Evolutionary conservation across 2,888 invertebrate genomes (phyloP), one percentile per base, ranked within the genome.

Genomic region (Meganola albula): DNA sequence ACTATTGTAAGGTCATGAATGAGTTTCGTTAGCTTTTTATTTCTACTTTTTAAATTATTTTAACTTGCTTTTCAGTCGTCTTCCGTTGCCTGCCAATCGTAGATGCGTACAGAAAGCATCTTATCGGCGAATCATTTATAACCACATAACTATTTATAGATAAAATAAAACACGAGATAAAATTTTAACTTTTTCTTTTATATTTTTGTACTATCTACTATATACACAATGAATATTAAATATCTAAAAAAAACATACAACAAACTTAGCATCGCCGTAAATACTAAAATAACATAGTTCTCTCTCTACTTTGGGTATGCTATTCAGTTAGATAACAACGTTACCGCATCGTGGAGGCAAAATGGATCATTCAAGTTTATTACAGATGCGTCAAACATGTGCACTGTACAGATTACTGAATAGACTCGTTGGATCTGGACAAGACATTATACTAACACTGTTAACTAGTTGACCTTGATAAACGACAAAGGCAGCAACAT

Each of bases 201-300:
- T 80, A 78, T 76, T 83, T 78, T 83, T 82, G 79, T 84, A 83
- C 83, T 83, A 84, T 82, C 82, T 82, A 82, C 71, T 83, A 82
- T 84, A 71, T 83, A 83, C 83, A 84, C 53, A 50, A 73, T 77
- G 79, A 74, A 73, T 70, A 63, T 74, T 77, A 77, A 72, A 79
- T 76, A 78, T 80, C 69, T 79, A 71, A 67, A 74, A 77, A 75
- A 70, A 60, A 51, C 58, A 63, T 76, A 74, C 74, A 79, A 80
- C 74, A 79, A 77, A 76, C 66, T 64, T 70, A 69, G 62, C 65
- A 58, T 63, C 74, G 73, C 67, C 44, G 48, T 58, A 37, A 68
- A 63, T 64, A 71, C 67, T 70, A 66, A 64, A 57, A 62, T 49
- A 61, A 56, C 62, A 50, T 30, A 37, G 48, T 58, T 54, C 49